A percentile compares a stretch with the other conserved stretches of the same genome.
Conservation (phyloP, 1,140 invertebrate species). For the Goniozus legneri region DNA sequence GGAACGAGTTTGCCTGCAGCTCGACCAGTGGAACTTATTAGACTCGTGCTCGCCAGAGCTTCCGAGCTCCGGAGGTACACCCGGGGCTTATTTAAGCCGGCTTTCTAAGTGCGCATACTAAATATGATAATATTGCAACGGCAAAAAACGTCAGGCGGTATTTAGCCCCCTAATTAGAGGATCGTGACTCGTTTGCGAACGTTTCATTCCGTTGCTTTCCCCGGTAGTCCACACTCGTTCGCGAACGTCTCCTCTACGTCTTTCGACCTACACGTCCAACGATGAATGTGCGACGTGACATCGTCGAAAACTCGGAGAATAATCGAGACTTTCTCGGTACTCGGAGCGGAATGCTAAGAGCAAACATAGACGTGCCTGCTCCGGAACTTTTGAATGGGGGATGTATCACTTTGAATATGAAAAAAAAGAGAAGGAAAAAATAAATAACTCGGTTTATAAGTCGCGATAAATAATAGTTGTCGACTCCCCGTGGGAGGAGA, state of each 20-base stretch:
- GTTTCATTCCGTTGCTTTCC: slow-evolving; percentile 43
- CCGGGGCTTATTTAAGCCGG: slow-evolving; percentile 52
- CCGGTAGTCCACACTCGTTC: slow-evolving; percentile 3
- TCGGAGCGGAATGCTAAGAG: too few relatives aligned
- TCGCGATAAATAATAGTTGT: too few relatives aligned
- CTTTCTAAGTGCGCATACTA: slow-evolving; percentile 55
- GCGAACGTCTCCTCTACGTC: slow-evolving; percentile 29
- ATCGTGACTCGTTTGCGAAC: slow-evolving; percentile 55
- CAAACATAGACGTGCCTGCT: too few relatives aligned
- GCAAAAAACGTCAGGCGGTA: slow-evolving; percentile 53
- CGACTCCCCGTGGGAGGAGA: too few relatives aligned
- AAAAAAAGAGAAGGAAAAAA: too few relatives aligned
- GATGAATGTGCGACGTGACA: slow-evolving; percentile 28
- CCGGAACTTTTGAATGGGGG: too few relatives aligned
- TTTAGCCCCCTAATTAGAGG: slow-evolving; percentile 55
- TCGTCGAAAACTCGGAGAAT: background rate
- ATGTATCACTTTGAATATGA: too few relatives aligned
- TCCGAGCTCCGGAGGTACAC: slow-evolving; percentile 36
- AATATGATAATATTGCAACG: slow-evolving; percentile 57
- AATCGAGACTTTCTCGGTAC: too few relatives aligned
- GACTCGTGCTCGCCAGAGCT: slow-evolving; percentile 42
- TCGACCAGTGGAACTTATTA: slow-evolving; percentile 51
- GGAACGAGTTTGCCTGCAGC: slow-evolving; percentile 32
- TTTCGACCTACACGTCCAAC: slow-evolving; percentile 37
- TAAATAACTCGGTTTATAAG: too few relatives aligned